A percentile compares a stretch with the other conserved stretches of the same genome.
phyloP scores from a whole-genome alignment of 2,113 vertebrate species.

The Todiramphus chloris region DNA sequence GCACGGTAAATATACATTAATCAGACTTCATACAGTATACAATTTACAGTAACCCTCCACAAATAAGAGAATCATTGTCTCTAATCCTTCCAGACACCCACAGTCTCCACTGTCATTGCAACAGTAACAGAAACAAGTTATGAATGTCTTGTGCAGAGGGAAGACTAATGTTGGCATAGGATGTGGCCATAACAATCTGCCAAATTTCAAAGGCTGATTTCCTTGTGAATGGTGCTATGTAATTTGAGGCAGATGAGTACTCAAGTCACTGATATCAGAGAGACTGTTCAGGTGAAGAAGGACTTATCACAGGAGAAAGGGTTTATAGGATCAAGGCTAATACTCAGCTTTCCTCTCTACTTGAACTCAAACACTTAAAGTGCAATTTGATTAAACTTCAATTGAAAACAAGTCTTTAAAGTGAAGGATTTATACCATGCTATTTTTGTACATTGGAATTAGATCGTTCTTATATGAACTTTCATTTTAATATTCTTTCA shows the following conservation, averaged over 20 bases:
- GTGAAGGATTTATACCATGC: background rate
- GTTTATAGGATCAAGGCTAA: background rate
- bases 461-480: background rate
- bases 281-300: background rate
- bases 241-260: background rate
- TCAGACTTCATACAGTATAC: background rate
- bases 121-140: background rate
- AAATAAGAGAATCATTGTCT: background rate
- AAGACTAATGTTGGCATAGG: background rate
- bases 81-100: background rate
- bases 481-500: constrained; percentile 14
- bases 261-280: background rate
- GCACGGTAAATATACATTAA: background rate
- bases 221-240: background rate
- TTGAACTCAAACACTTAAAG: background rate
- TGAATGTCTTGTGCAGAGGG: accelerated
- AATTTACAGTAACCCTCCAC: background rate
- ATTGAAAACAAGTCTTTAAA: constrained; percentile 5
- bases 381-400: constrained; percentile 12
- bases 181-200: background rate
- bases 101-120: background rate
- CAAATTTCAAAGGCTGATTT: background rate
- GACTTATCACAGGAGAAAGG: background rate
- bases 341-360: background rate
- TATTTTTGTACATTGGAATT: constrained; percentile 23